Evolutionary conservation across 2,797 vertebrate genomes (phyloP).

Genomic region (Clarias pachynema): DNA sequence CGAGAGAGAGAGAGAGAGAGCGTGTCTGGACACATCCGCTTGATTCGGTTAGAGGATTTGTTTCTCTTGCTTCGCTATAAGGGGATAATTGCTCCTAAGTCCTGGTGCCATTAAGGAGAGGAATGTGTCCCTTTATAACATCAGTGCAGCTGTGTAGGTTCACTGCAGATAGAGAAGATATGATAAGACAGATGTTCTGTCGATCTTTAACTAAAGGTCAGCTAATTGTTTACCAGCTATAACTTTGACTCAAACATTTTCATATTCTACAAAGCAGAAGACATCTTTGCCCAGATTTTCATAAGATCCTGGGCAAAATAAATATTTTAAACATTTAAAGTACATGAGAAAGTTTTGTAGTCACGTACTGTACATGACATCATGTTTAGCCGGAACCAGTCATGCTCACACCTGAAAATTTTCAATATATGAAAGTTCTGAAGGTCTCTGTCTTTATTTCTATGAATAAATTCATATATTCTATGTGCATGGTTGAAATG

Average conservation of each 20-base stretch:
- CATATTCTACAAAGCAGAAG: background rate
- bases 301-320: background rate
- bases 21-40: constrained; percentile 43
- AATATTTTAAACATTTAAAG: background rate
- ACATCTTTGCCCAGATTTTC: background rate
- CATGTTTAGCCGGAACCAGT: background rate
- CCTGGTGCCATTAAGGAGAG: constrained; percentile 41
- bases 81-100: constrained; percentile 51
- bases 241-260: constrained; percentile 5
- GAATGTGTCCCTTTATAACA: constrained; percentile 37
- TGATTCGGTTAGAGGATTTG: constrained; percentile 43
- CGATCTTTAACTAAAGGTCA: constrained; percentile 20
- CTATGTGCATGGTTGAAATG: background rate
- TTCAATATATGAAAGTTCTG: background rate
- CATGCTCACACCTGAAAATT: background rate
- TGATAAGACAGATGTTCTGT: constrained; percentile 23
- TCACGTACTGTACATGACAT: background rate
- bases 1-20: background rate
- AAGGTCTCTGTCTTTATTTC: background rate
- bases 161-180: constrained; percentile 11
- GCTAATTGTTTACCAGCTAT: constrained; percentile 3
- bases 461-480: background rate
- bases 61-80: constrained; percentile 40
- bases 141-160: constrained; percentile 31
- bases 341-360: background rate